Percentiles rank a stretch among this genome's conserved stretches.
Conservation (phyloP, 1,140 invertebrate genomes). For the Musca vetustissima region DNA sequence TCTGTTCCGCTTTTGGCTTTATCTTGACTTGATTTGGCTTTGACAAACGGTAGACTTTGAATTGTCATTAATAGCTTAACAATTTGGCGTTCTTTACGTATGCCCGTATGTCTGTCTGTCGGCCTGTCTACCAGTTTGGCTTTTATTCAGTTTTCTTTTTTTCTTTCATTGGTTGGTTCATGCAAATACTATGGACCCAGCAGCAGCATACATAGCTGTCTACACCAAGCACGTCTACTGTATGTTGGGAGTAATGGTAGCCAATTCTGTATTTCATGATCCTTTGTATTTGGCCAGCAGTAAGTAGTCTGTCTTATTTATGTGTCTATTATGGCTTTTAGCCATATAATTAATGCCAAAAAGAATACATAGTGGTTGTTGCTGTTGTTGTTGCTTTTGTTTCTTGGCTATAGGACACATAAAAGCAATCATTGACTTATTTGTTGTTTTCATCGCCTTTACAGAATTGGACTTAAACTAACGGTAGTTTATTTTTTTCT, state of each 20-base stretch:
- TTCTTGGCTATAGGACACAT: no score
- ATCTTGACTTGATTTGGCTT: not conserved
- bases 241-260: no score
- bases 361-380: no score
- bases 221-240: no score
- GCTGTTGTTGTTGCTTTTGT: no score
- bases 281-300: not conserved
- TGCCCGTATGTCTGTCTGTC: not conserved
- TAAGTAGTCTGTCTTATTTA: constrained; percentile 18
- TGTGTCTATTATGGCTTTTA: constrained; percentile 21
- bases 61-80: constrained; percentile 24
- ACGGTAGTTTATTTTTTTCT: no score
- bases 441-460: no score
- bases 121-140: not conserved
- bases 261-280: not conserved
- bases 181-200: no score
- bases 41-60: constrained; percentile 24
- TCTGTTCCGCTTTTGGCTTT: not conserved
- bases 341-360: constrained; percentile 14
- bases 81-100: constrained; percentile 1
- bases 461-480: no score
- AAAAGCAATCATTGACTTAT: no score
- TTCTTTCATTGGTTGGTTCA: no score
- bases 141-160: not conserved
- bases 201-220: no score